Evolutionary conservation across 2,888 invertebrate genomes (phyloP).

Genomic region (Sinelater perroti): DNA sequence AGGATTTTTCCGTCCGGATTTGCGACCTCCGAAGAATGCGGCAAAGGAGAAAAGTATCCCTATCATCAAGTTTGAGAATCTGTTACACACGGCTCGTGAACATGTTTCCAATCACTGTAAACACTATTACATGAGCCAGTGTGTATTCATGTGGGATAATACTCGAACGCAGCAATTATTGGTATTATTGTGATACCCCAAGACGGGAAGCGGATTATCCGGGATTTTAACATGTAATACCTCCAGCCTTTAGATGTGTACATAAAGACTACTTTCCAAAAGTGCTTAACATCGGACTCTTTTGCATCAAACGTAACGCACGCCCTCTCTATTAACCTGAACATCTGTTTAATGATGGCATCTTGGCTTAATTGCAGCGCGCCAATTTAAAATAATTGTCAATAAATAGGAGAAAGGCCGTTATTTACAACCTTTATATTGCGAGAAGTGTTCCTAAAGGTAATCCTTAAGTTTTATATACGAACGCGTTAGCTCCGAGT

Average conservation of each 20-base stretch:
- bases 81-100: constrained; percentile 53
- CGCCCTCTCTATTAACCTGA: constrained; percentile 8
- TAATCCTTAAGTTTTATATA: constrained; percentile 31
- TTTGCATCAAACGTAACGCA: constrained; percentile 2
- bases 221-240: constrained; percentile 51
- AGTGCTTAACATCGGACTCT: constrained; percentile 36
- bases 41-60: constrained; percentile 24
- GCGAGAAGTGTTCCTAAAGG: constrained; percentile 23
- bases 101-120: constrained; percentile 61
- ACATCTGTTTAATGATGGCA: neutral
- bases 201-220: constrained; percentile 57
- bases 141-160: constrained; percentile 60
- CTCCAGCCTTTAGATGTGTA: constrained; percentile 40
- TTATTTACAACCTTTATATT: constrained; percentile 19
- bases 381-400: constrained; percentile 1
- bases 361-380: neutral
- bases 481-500: constrained; percentile 40
- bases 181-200: constrained; percentile 58
- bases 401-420: neutral
- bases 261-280: constrained; percentile 38
- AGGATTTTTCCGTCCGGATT: neutral
- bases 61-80: constrained; percentile 43
- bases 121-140: constrained; percentile 59
- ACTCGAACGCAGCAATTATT: constrained; percentile 59
- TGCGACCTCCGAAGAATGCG: neutral